A percentile compares a stretch with the other conserved stretches of the same genome.
Conservation (phyloP, 2,797 vertebrate species). For the Pseudochromis fuscus region DNA sequence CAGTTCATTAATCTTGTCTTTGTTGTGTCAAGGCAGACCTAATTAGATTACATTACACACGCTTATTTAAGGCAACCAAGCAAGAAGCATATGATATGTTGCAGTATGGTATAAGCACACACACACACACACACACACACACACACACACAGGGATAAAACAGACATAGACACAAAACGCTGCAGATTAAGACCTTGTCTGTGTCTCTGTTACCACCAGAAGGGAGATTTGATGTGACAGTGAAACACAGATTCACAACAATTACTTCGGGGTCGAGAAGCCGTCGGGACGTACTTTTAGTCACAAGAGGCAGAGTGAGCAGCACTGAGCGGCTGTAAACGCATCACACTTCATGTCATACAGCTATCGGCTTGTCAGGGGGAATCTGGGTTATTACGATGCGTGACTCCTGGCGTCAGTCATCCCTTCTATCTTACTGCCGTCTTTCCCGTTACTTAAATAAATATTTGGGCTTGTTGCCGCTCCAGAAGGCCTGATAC, state of each 20-base stretch:
- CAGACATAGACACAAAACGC: constrained; percentile 8
- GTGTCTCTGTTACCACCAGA: constrained; percentile 31
- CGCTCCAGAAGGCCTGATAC: constrained; percentile 16
- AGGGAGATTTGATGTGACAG: constrained; percentile 40
- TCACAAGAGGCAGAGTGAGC: constrained; percentile 45
- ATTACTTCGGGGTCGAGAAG: constrained; percentile 32
- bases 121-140: background rate
- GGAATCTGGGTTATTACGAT: constrained; percentile 53
- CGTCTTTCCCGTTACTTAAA: constrained; percentile 48
- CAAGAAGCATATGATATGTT: constrained; percentile 38
- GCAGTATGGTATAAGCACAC: background rate
- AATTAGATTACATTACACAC: constrained; percentile 63
- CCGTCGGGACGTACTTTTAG: background rate
- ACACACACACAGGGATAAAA: background rate
- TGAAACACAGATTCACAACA: constrained; percentile 39
- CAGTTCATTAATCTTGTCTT: constrained; percentile 62
- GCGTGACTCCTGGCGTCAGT: constrained; percentile 30
- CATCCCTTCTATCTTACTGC: constrained; percentile 14
- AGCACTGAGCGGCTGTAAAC: constrained; percentile 36
- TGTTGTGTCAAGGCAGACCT: constrained; percentile 49
- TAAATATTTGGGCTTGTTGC: constrained; percentile 61
- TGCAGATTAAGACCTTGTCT: constrained; percentile 24
- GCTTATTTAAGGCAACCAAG: constrained; percentile 39
- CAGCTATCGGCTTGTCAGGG: constrained; percentile 43
- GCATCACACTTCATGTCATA: constrained; percentile 43